phyloP scores from a whole-genome alignment of 1,140 invertebrate genomes.

The Cardiocondyla obscurior region DNA sequence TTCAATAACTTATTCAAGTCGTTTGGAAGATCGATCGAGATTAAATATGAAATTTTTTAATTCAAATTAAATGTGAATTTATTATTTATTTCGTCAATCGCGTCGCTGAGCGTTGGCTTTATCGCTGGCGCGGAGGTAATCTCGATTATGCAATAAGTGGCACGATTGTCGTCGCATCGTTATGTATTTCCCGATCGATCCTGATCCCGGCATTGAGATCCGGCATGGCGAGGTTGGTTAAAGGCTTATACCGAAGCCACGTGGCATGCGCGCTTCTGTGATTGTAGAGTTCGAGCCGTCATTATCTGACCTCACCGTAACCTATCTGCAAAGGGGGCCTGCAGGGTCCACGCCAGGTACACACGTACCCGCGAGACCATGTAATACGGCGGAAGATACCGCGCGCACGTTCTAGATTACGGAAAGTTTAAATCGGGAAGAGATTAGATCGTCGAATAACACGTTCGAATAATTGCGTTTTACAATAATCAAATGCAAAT shows the following conservation, averaged over 20 bases:
- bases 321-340: slow-evolving; percentile 78
- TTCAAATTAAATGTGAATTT: neutral
- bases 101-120: neutral
- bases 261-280: slow-evolving; percentile 81
- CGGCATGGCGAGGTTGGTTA: slow-evolving; percentile 61
- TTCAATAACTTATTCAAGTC: slow-evolving; percentile 39
- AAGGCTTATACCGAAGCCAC: slow-evolving; percentile 76
- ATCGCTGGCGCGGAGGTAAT: neutral
- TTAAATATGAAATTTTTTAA: neutral
- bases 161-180: neutral
- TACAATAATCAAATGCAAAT: neutral
- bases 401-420: slow-evolving; percentile 73
- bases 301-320: slow-evolving; percentile 80
- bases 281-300: slow-evolving; percentile 81
- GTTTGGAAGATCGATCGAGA: slow-evolving; percentile 35
- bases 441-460: slow-evolving; percentile 15
- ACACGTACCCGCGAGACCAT: slow-evolving; percentile 44
- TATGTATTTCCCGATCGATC: slow-evolving; percentile 18
- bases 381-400: slow-evolving; percentile 40
- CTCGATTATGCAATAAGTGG: neutral
- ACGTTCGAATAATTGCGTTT: neutral
- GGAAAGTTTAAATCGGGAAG: slow-evolving; percentile 9
- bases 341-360: slow-evolving; percentile 63
- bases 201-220: slow-evolving; percentile 3
- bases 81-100: neutral